These are phyloP conservation scores for Dromius quadrimaculatus DNA, from an alignment of 2,888 invertebrate genomes.

Conservation along the genomic window DNA sequence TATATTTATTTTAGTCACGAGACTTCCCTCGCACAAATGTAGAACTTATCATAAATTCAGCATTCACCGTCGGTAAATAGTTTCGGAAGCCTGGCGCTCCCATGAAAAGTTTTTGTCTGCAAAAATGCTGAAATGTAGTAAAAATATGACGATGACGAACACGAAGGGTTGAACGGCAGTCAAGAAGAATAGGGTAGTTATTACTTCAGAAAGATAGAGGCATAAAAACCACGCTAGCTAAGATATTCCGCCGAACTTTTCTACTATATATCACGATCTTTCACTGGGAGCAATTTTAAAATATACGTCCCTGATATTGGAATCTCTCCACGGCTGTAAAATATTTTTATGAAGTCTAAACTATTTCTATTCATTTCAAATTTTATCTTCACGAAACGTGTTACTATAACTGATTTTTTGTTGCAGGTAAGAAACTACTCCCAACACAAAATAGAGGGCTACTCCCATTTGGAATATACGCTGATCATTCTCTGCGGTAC, in stretches of 20 bases:
- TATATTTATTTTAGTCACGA: constrained; percentile 49
- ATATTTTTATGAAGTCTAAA: constrained; percentile 17
- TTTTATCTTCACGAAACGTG: too few species aligned
- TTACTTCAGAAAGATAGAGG: constrained; percentile 20
- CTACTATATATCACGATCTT: constrained; percentile 44
- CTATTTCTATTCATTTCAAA: too few species aligned
- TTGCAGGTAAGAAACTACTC: too few species aligned
- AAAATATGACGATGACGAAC: constrained; percentile 25
- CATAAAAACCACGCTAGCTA: constrained; percentile 30
- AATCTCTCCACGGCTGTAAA: constrained; percentile 9
- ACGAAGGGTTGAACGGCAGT: neutral
- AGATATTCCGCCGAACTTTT: constrained; percentile 9
- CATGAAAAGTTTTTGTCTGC: constrained; percentile 46
- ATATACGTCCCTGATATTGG: constrained; percentile 35
- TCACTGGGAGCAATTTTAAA: constrained; percentile 44
- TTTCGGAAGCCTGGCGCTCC: constrained; percentile 28
- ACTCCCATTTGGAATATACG: too few species aligned
- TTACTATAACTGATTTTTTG: too few species aligned
- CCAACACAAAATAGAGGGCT: too few species aligned
- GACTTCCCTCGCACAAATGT: constrained; percentile 31
- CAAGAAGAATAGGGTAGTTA: constrained; percentile 11
- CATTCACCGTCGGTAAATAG: constrained; percentile 42
- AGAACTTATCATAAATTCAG: constrained; percentile 44
- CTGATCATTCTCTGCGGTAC: too few species aligned
- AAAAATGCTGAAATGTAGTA: constrained; percentile 35